A percentile compares a stretch with the other conserved stretches of the same genome.
Evolutionary conservation across 2,888 invertebrate species (phyloP).

Genomic region (Zootermopsis nevadensis): DNA sequence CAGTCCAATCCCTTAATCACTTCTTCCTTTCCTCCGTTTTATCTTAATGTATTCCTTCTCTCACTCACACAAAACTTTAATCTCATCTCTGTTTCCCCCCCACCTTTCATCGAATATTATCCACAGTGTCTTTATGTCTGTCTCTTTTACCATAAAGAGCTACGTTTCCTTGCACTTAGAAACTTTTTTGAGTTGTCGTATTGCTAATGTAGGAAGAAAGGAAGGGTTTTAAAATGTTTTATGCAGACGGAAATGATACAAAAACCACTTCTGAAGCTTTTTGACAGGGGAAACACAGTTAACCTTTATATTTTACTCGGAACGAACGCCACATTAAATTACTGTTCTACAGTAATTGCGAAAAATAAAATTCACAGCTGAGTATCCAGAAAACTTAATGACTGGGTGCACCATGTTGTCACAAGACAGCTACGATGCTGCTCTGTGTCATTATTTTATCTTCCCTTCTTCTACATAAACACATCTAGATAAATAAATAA

Average conservation of each 20-base stretch:
- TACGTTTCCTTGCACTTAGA: constrained; percentile 18
- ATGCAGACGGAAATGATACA: constrained; percentile 24
- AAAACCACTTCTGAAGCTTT: not conserved
- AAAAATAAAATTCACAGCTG: not conserved
- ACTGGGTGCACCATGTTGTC: too few relatives aligned
- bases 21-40: constrained; percentile 37
- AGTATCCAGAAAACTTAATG: not conserved
- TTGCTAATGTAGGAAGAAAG: constrained; percentile 22
- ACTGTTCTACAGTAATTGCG: not conserved
- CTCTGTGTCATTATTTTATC: too few relatives aligned
- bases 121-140: not conserved
- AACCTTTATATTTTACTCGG: not conserved
- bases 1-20: constrained; percentile 40
- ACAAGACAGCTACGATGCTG: too few relatives aligned
- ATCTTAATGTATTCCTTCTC: constrained; percentile 43
- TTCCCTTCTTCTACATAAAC: too few relatives aligned
- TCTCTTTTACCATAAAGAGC: not conserved
- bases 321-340: not conserved
- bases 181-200: constrained; percentile 24
- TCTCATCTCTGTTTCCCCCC: constrained; percentile 35
- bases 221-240: constrained; percentile 24
- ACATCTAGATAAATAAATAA: too few relatives aligned
- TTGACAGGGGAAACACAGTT: constrained; percentile 15
- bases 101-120: constrained; percentile 40
- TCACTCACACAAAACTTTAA: constrained; percentile 39